phyloP scores from a whole-genome alignment of 2,888 invertebrate species.

The Heliconius sara region DNA sequence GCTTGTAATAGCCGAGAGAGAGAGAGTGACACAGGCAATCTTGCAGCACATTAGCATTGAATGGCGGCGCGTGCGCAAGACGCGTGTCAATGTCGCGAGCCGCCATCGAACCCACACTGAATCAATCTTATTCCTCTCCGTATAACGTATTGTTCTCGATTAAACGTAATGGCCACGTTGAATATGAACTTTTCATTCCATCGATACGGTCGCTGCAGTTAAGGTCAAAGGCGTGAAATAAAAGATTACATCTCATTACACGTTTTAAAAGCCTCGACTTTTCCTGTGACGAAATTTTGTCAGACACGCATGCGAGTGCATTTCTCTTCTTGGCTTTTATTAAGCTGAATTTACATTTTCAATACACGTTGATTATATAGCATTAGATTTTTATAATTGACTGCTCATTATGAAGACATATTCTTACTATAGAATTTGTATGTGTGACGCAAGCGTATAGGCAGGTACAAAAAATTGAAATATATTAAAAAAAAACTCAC shows the following conservation, averaged over 20 bases:
- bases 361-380: not conserved
- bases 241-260: constrained; percentile 46
- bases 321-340: constrained; percentile 28
- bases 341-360: constrained; percentile 24
- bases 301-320: constrained; percentile 38
- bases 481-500: not conserved
- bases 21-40: constrained; percentile 72
- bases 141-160: constrained; percentile 77
- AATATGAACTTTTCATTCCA: constrained; percentile 67
- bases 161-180: constrained; percentile 75
- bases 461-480: not conserved
- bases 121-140: constrained; percentile 65
- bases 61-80: constrained; percentile 73
- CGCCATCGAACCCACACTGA: constrained; percentile 58
- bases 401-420: not conserved
- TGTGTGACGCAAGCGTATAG: not conserved
- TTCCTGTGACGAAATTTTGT: constrained; percentile 48
- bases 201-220: constrained; percentile 36
- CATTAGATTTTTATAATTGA: not conserved
- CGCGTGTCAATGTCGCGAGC: constrained; percentile 68
- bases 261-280: constrained; percentile 40
- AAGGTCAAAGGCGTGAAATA: constrained; percentile 48
- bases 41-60: constrained; percentile 82
- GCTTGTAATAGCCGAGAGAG: constrained; percentile 69
- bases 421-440: not conserved